Evolutionary conservation across 2,888 invertebrate species (phyloP), one percentile per base, ranked within the genome.

Genomic region (Aquatica leii): DNA sequence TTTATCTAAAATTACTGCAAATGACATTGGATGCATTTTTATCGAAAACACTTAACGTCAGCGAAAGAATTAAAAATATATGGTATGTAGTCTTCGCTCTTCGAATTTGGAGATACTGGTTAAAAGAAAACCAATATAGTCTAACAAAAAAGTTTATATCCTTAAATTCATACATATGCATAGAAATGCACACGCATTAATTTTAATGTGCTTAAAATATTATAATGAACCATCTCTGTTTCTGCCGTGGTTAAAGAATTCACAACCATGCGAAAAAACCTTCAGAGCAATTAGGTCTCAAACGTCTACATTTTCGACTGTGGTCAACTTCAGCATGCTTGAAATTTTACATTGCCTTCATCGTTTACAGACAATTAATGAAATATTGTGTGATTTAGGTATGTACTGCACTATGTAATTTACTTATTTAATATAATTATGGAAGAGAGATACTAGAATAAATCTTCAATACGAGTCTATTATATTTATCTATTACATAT

Each of bases 351-450:
- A 40, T 40, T 12, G 4, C 14, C 40, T 40, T 40, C 14, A 40
- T 40, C 40, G 40, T 40, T 40, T 40, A 14, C 40, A 40, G 40
- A 40, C 40, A 40, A 40, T 40, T 40, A 40, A 40, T 40, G 40
- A 40, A 40, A 14, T 40, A 14, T 40, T 11, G 40, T 40, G 40
- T 40, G n/a, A 40, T 40, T 40, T 40, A 40, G 40, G 40, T 40
- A 40, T 12, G 40, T 40, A 12, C 14, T 40, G 11, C n/a, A 4
- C 40, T 40, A 9, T 9, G 31, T 31, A 31, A 31, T 31, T 31
- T 31, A 31, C 4, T 31, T 31, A 31, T 31, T 31, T 31, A 31
- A 31, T 31, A 31, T 31, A 31, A 31, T 31, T 31, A 31, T 31
- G 31, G 31, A 31, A 31, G 31, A 31, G 31, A 31, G 9, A 31